Conservation (phyloP, 2,797 vertebrate species). For the Rhodeus uyekii region DNA sequence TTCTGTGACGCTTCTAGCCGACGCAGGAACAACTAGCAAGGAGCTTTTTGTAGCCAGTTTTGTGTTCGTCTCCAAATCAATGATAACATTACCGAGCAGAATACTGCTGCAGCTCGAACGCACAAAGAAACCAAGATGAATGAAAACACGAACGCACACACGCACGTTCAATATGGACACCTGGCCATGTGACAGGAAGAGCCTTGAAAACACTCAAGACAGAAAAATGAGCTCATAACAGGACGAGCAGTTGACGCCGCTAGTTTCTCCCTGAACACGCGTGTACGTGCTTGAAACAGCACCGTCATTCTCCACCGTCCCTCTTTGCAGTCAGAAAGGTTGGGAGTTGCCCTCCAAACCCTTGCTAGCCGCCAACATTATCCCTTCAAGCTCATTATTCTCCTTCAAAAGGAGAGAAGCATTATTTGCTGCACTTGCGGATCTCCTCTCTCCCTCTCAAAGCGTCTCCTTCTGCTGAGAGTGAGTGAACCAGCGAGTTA, state of each 20-base stretch:
- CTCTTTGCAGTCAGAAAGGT: constrained; percentile 37
- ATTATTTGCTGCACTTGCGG: not conserved
- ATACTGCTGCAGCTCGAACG: not conserved
- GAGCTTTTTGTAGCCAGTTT: not conserved
- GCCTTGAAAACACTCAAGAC: constrained; percentile 37
- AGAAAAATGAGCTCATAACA: constrained; percentile 42
- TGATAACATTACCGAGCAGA: constrained; percentile 15
- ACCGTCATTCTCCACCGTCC: constrained; percentile 8
- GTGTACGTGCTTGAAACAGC: constrained; percentile 8
- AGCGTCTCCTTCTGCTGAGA: constrained; percentile 43
- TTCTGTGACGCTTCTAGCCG: constrained; percentile 66
- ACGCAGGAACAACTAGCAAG: constrained; percentile 32
- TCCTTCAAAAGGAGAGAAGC: not conserved
- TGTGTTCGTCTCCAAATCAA: not conserved
- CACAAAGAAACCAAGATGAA: constrained; percentile 11
- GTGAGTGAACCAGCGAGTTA: constrained; percentile 64
- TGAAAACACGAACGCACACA: not conserved
- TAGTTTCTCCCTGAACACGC: not conserved
- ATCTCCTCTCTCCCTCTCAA: constrained; percentile 29
- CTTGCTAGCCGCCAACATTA: not conserved
- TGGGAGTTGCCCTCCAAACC: constrained; percentile 17
- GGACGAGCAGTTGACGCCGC: not conserved
- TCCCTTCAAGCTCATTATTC: not conserved
- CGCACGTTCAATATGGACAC: constrained; percentile 27
- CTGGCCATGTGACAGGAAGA: constrained; percentile 45